Percentiles rank a stretch among this genome's conserved stretches.
These are phyloP conservation scores for Augiades crinisus DNA, from an alignment of 2,888 invertebrate genomes.

Conservation along the genomic window DNA sequence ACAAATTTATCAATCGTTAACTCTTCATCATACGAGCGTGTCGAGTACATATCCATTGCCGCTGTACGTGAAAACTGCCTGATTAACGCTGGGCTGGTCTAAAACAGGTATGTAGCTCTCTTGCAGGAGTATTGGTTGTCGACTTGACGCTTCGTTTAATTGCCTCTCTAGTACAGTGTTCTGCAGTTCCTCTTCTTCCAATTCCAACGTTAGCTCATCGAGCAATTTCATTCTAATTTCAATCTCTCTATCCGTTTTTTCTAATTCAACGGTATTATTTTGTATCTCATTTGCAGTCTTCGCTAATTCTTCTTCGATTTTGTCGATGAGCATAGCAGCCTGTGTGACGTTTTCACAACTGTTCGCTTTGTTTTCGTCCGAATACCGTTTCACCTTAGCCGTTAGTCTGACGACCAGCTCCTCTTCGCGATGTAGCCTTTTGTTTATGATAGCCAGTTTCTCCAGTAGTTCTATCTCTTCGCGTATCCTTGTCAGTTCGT, in stretches of 20 bases:
- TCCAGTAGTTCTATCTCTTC: conserved; percentile 88
- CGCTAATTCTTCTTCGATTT: conserved; percentile 77
- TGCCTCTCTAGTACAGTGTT: conserved; percentile 72
- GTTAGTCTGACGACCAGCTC: conserved; percentile 86
- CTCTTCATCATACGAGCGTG: conserved; percentile 71
- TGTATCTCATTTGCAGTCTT: conserved; percentile 77
- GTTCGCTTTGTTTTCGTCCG: conserved; percentile 74
- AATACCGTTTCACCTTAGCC: conserved; percentile 83
- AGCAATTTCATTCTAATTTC: conserved; percentile 77
- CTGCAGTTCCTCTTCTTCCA: conserved; percentile 76
- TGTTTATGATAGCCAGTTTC: conserved; percentile 87
- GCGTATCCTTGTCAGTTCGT: conserved; percentile 79
- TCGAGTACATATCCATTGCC: conserved; percentile 62
- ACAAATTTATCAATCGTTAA: conserved; percentile 32
- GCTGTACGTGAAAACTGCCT: conserved; percentile 39
- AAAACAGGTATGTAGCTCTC: conserved; percentile 72
- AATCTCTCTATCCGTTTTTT: conserved; percentile 74
- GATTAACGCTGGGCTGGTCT: conserved; percentile 51
- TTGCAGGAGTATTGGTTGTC: conserved; percentile 70
- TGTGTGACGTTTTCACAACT: conserved; percentile 74
- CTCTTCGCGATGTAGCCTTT: conserved; percentile 87
- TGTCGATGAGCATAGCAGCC: conserved; percentile 70
- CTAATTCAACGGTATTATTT: conserved; percentile 71
- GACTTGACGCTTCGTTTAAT: conserved; percentile 67
- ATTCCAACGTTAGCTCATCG: conserved; percentile 76